Conservation (phyloP, 2,113 vertebrate genomes). For the Lampris megalopsis region DNA sequence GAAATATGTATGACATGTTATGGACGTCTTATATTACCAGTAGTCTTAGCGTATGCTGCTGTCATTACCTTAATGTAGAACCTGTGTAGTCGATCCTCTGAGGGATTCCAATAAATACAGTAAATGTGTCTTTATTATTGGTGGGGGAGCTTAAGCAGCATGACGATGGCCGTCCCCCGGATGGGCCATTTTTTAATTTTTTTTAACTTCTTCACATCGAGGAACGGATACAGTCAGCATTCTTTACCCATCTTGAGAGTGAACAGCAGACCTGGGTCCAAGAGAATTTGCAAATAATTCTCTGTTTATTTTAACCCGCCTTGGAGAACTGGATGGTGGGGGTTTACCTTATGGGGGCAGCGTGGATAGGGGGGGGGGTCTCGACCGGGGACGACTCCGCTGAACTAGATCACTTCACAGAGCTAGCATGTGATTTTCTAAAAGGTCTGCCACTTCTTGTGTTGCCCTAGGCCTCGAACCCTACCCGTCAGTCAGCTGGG, state of each 20-base stretch:
- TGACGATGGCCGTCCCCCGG: slow-evolving; percentile 48
- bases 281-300: slow-evolving; percentile 21
- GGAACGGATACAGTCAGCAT: slow-evolving; percentile 29
- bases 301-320: background rate
- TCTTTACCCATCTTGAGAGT: slow-evolving; percentile 36
- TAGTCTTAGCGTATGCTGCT: slow-evolving; percentile 74
- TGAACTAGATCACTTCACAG: background rate
- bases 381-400: background rate
- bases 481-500: background rate
- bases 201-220: slow-evolving; percentile 44
- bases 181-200: slow-evolving; percentile 33
- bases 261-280: slow-evolving; percentile 33
- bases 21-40: slow-evolving; percentile 74
- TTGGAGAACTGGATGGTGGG: too few species aligned
- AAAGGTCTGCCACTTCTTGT: too few species aligned
- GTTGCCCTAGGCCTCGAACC: background rate
- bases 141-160: slow-evolving; percentile 64
- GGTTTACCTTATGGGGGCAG: slow-evolving; percentile 8
- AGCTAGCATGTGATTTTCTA: background rate
- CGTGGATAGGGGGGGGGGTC: background rate
- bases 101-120: slow-evolving; percentile 61
- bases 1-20: slow-evolving; percentile 77
- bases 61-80: slow-evolving; percentile 74
- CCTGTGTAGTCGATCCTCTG: slow-evolving; percentile 64
- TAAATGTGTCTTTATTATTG: slow-evolving; percentile 64